Evolutionary conservation across 2,113 vertebrate genomes (phyloP), one percentile per base, ranked within the genome.

Genomic region (Neomonachus schauinslandi): DNA sequence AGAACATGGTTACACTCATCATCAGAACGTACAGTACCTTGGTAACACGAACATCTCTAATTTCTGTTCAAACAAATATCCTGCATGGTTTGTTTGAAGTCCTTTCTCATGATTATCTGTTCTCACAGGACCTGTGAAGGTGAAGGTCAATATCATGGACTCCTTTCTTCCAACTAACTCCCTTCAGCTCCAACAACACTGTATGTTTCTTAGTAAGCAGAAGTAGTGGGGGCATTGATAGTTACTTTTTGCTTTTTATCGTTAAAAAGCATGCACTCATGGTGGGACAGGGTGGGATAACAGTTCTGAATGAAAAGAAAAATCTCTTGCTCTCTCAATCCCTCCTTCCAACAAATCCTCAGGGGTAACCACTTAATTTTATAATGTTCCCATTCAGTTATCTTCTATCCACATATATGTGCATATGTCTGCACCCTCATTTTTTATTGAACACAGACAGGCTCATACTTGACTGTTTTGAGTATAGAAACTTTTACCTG

Each of bases 11-110:
- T 85, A 51, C 31, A 36, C 49, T 94, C 57, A 39, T 74, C 19
- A 2, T 71, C 71, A 91, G 97, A 96, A 96, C 3, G 0, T 92
- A 72, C 88, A 94, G 97, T 98, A 57, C 83, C 59, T n/a, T 74
- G 33, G 83, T 89, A 80, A 90, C 61, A 72, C 11, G 65, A 63
- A 92, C 67, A 91, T 81, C 36, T 55, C 18, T 81, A 59, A 59
- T 83, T 97, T 91, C 94, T 98, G 96, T 96, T 83, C 93, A 98
- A 94, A 96, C 86, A 94, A 36, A 94, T n/a, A 74, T n/a, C 24
- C 53, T 79, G 2, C 84, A 49, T 93, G 93, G 96, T 92, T 96
- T 97, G 57, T 95, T 95, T 92, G 87, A 92, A 63, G 89, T 93
- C n/a, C 95, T 96, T 98, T 90, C 94, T 91, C 65, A 89, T 85